These are phyloP conservation scores for Pseudomyrmex flavicornis DNA, from an alignment of 1,140 invertebrate genomes.

Conservation along the genomic window DNA sequence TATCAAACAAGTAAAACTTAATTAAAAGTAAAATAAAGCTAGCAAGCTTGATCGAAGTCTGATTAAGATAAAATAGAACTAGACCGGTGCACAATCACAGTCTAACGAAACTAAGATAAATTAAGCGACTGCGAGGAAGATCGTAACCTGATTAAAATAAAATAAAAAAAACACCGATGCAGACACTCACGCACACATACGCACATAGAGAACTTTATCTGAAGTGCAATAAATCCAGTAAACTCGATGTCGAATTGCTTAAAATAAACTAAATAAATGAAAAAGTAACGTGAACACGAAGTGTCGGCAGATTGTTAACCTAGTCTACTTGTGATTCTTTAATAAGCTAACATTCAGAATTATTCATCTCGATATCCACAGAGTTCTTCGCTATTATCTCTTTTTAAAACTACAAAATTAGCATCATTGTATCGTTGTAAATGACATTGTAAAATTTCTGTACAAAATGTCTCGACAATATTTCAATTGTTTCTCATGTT, in stretches of 20 bases:
- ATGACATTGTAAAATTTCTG: neutral
- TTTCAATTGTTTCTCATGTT: neutral
- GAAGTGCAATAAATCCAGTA: slow-evolving; percentile 9
- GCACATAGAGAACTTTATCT: neutral
- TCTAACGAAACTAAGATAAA: slow-evolving; percentile 23
- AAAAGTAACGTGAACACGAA: neutral
- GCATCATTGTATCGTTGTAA: neutral
- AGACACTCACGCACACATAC: too few relatives aligned
- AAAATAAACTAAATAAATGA: neutral
- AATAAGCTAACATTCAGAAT: neutral
- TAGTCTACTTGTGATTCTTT: neutral
- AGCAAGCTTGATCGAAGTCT: neutral
- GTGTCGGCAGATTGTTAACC: neutral
- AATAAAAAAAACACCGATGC: neutral
- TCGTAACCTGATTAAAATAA: neutral
- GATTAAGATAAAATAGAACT: slow-evolving; percentile 9
- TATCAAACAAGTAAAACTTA: slow-evolving; percentile 20
- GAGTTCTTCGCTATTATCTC: neutral
- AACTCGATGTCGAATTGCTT: neutral
- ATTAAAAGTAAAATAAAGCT: slow-evolving; percentile 29
- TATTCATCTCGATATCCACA: neutral
- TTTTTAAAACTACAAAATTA: neutral
- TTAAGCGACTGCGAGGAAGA: slow-evolving; percentile 5
- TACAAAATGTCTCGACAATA: neutral
- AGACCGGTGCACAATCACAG: slow-evolving; percentile 2